Evolutionary conservation across 2,888 invertebrate species (phyloP).

Genomic region (Leptothorax acervorum): DNA sequence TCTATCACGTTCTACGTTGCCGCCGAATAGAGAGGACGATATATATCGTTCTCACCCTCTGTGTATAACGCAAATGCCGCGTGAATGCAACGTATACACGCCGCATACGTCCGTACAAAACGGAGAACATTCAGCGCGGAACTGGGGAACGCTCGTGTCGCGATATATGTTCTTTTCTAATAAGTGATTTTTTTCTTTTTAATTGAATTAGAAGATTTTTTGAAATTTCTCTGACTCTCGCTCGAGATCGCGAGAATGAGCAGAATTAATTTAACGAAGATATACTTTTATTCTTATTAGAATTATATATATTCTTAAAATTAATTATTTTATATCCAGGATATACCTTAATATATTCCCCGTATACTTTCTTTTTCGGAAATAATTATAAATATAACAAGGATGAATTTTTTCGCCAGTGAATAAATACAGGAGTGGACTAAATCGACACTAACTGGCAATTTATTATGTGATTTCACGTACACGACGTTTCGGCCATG

Average conservation of each 20-base stretch:
- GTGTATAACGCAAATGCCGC: slow-evolving; percentile 28
- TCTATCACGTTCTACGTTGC: slow-evolving; percentile 27
- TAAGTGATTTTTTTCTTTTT: not conserved
- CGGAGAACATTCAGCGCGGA: slow-evolving; percentile 11
- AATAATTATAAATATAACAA: not conserved
- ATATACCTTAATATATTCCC: too few relatives aligned
- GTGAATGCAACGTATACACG: slow-evolving; percentile 17
- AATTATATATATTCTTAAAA: not conserved
- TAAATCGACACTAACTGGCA: too few relatives aligned
- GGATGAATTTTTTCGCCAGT: too few relatives aligned
- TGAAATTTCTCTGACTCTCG: not conserved
- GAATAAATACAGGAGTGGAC: too few relatives aligned
- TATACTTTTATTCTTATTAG: not conserved
- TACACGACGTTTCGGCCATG: too few relatives aligned
- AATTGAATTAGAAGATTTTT: not conserved
- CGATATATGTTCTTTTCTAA: not conserved
- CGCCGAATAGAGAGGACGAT: slow-evolving; percentile 37
- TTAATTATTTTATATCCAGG: too few relatives aligned
- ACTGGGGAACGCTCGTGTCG: not conserved
- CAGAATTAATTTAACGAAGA: not conserved
- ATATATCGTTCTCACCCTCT: not conserved
- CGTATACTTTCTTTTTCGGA: not conserved
- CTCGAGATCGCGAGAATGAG: not conserved
- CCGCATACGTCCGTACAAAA: not conserved
- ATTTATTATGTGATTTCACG: too few relatives aligned